phyloP scores from a whole-genome alignment of 2,888 invertebrate species.

The Callimorpha dominula region DNA sequence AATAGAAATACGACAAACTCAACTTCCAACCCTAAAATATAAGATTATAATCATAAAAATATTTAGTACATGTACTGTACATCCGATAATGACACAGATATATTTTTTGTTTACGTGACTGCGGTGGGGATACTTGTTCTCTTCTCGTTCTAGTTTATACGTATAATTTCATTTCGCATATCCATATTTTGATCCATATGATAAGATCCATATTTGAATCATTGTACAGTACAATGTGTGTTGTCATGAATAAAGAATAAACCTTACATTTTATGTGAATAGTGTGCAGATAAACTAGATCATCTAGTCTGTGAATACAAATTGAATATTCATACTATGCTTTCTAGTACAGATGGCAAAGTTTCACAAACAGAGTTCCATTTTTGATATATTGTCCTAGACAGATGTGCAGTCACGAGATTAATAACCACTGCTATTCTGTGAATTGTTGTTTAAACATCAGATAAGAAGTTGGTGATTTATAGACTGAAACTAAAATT shows the following conservation, averaged over 20 bases:
- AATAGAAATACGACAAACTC: too few species aligned
- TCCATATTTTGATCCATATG: background rate
- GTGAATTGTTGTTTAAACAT: constrained; percentile 12
- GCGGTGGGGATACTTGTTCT: background rate
- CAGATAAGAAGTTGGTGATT: constrained; percentile 16
- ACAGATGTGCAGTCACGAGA: constrained; percentile 36
- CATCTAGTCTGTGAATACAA: background rate
- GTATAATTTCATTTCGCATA: background rate
- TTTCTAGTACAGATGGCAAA: constrained; percentile 13
- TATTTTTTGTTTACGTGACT: background rate
- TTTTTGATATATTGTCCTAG: constrained; percentile 29
- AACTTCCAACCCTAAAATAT: too few species aligned
- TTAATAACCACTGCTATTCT: constrained; percentile 34
- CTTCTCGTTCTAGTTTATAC: too few species aligned
- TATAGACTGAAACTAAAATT: constrained; percentile 2
- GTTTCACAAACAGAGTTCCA: constrained; percentile 22
- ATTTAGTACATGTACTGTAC: background rate
- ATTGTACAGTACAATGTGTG: background rate
- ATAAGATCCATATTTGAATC: too few species aligned
- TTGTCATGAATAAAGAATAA: background rate
- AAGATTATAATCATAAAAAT: background rate
- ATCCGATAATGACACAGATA: background rate
- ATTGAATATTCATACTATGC: constrained; percentile 15
- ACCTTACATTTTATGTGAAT: background rate
- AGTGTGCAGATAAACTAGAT: background rate